These are phyloP conservation scores for Chrysogorgia sp. DNA, from an alignment of 92 coral and sea anemone species.

Conservation along the genomic window DNA sequence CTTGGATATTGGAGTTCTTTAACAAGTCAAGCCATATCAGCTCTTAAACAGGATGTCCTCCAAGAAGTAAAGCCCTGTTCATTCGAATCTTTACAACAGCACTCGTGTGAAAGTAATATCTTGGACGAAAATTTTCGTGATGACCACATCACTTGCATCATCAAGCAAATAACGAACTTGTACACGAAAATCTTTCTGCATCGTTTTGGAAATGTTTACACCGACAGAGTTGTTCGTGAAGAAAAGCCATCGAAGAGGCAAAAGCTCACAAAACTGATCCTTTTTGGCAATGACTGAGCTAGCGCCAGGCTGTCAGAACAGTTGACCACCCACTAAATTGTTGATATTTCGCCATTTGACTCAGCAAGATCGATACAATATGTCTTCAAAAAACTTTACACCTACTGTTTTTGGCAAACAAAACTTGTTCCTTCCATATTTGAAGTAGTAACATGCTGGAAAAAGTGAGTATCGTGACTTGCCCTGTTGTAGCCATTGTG, in stretches of 20 bases:
- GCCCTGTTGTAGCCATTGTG: too few relatives aligned
- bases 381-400: too few relatives aligned
- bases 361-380: too few relatives aligned
- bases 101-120: background rate
- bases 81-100: constrained; percentile 1
- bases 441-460: too few relatives aligned
- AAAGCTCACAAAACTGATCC: constrained; percentile 25
- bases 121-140: background rate
- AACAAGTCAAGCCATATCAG: background rate
- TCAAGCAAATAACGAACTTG: background rate
- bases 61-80: constrained; percentile 11
- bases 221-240: constrained; percentile 1
- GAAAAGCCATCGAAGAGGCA: constrained; percentile 19
- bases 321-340: too few relatives aligned
- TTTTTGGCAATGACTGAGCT: constrained; percentile 10
- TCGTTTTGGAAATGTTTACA: too few relatives aligned
- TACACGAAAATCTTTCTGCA: constrained; percentile 1
- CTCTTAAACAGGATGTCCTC: background rate
- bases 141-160: background rate
- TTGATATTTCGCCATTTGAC: too few relatives aligned
- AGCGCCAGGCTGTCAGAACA: too few relatives aligned
- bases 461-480: too few relatives aligned
- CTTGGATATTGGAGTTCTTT: background rate
- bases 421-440: too few relatives aligned
- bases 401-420: too few relatives aligned